Base-by-base conservation (phyloP, 2,888 invertebrate species). In the Dysmachus trigonus region DNA sequence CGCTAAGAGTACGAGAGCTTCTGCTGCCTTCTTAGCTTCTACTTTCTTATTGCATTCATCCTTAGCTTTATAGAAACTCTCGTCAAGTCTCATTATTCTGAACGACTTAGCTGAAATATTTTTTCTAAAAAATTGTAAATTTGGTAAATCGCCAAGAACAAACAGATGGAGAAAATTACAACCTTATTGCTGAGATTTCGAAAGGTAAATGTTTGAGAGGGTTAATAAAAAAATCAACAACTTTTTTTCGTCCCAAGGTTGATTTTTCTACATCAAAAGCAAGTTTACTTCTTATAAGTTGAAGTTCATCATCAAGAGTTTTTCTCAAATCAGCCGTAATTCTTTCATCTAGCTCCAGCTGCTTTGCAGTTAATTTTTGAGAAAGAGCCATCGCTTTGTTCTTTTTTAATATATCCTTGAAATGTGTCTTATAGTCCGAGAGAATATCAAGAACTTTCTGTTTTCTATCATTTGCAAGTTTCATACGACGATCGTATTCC, bases 201-300 rank as follows among this genome's bases (percentile, higher is more conserved):
- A 95, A 93, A 0, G 95, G 95, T 89, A 94, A 94, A 31, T 94
- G 93, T 86, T 95, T 95, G 47, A 96, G 91, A 8, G 94, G 94
- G 86, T 94, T 93, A 22, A 96, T 93, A 88, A 96, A 96, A 88
- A 95, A 94, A 6, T 93, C 92, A 89, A 94, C 92, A 89, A 96
- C 92, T 90, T 96, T 96, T 31, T 93, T 89, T 18, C 94, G 91
- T 1, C 93, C 94, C 3, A 96, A 90, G 88, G 94, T 93, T 0
- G 95, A 95, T 87, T 95, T 96, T 88, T 96, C 95, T 2, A 96
- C 93, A 87, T 95, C 94, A 89, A 94, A 96, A 0, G 95, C 95
- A 41, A 95, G 90, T 90, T 95, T 95, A 62, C 94, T 93, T 31
- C 93, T 92, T 0, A 96, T 94, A 47, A 95, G 91, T 3, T 94